Percentiles rank a stretch among this genome's conserved stretches.
Evolutionary conservation across 1,140 invertebrate species (phyloP).

Genomic region (Glomeris maerens): DNA sequence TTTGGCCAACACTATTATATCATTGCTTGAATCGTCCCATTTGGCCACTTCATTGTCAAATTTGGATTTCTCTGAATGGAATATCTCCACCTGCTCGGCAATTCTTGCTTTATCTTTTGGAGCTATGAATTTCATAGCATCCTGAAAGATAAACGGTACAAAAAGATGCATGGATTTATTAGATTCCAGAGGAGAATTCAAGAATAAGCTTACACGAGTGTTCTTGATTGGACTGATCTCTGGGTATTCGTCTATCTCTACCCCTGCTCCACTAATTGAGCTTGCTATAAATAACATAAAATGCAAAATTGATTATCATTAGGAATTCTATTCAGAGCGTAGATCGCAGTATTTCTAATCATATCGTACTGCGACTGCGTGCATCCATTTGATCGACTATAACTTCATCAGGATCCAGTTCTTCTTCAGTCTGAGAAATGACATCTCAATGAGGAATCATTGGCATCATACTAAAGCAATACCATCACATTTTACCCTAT

Average conservation of each 20-base stretch:
- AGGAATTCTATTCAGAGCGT: too few species aligned
- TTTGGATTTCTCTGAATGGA: conserved; percentile 84
- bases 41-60: conserved; percentile 97
- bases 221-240: conserved; percentile 89
- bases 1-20: conserved; percentile 97
- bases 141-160: conserved; percentile 32
- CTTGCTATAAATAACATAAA: too few species aligned
- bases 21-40: conserved; percentile 99
- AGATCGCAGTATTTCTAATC: too few species aligned
- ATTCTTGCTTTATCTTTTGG: conserved; percentile 97
- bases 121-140: conserved; percentile 95
- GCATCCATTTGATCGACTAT: conserved; percentile 73
- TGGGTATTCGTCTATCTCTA: conserved; percentile 65
- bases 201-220: conserved; percentile 49
- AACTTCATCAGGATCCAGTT: conserved; percentile 71
- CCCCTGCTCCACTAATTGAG: too few species aligned
- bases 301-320: too few species aligned
- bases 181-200: background rate
- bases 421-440: conserved; percentile 53
- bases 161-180: conserved; percentile 4
- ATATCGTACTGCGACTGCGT: too few species aligned
- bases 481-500: conserved; percentile 49
- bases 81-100: conserved; percentile 74
- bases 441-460: background rate
- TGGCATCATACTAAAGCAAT: background rate